These are phyloP conservation scores for Rhabdornis inornatus DNA, from an alignment of 2,113 vertebrate species.

Conservation along the genomic window DNA sequence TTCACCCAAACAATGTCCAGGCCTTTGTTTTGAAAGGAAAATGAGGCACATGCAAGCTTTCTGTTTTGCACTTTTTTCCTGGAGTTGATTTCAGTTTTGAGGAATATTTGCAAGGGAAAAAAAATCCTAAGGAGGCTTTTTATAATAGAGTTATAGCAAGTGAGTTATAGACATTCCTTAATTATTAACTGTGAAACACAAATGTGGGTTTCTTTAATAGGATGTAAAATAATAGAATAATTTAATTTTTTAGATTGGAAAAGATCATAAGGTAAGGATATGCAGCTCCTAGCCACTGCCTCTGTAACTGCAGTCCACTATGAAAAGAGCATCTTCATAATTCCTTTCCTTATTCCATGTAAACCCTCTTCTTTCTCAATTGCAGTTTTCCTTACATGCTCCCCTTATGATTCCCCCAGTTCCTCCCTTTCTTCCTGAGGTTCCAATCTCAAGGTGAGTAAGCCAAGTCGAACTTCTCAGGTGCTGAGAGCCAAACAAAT, in stretches of 20 bases:
- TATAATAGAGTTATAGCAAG: neutral
- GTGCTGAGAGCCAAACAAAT: neutral
- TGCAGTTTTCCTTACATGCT: neutral
- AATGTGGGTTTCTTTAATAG: fast-evolving
- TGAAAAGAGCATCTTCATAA: neutral
- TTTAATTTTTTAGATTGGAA: neutral
- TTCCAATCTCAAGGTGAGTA: fast-evolving
- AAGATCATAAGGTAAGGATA: neutral
- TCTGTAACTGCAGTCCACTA: neutral
- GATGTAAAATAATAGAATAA: neutral
- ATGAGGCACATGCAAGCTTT: neutral
- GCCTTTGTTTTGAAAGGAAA: neutral
- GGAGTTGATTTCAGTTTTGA: neutral
- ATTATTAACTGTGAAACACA: neutral
- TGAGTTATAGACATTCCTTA: neutral
- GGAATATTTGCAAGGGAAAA: neutral
- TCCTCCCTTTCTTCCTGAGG: neutral
- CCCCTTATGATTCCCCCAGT: neutral
- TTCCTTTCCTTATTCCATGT: neutral
- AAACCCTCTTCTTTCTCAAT: neutral
- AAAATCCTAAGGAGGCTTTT: neutral
- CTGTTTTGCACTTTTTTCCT: neutral
- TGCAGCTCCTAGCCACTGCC: neutral
- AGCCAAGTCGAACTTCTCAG: fast-evolving
- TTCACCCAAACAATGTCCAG: neutral